Conservation (phyloP, 1,140 invertebrate genomes). For the Drosophila asahinai region DNA sequence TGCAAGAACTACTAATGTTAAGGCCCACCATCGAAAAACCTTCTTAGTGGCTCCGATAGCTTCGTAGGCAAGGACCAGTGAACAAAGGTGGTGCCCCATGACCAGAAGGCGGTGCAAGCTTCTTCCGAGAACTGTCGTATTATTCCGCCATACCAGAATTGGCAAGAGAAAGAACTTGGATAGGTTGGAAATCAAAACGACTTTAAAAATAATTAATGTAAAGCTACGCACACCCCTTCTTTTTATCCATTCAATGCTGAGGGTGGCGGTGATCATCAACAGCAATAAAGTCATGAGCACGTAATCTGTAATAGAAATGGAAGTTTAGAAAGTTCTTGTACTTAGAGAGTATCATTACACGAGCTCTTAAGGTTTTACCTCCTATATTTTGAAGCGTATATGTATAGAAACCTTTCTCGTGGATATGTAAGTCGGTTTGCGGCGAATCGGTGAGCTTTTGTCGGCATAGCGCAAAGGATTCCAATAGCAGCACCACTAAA, state of each 20-base stretch:
- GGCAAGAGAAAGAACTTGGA: constrained; percentile 86
- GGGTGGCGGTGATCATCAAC: constrained; percentile 43
- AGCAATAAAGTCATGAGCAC: constrained; percentile 61
- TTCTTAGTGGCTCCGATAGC: constrained; percentile 46
- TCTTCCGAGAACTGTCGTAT: constrained; percentile 79
- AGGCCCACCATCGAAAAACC: constrained; percentile 31
- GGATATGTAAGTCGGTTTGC: constrained; percentile 84
- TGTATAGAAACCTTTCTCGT: constrained; percentile 87
- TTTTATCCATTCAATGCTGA: constrained; percentile 27
- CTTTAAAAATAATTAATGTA: constrained; percentile 74
- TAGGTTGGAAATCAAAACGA: constrained; percentile 85
- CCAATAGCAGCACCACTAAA: constrained; percentile 87
- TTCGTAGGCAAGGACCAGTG: constrained; percentile 69
- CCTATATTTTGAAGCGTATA: constrained; percentile 75
- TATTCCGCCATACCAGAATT: constrained; percentile 86
- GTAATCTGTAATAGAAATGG: constrained; percentile 62
- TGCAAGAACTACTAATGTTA: constrained; percentile 51
- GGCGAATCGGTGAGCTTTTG: constrained; percentile 75
- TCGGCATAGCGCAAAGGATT: constrained; percentile 87
- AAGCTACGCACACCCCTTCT: constrained; percentile 37
- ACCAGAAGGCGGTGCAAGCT: constrained; percentile 72
- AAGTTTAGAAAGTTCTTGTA: too few species aligned
- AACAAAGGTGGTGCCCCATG: constrained; percentile 70
- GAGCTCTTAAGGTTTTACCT: constrained; percentile 46
- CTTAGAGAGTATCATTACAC: background rate